Evolutionary conservation across 2,888 invertebrate genomes (phyloP), one percentile per base, ranked within the genome.

Genomic region (Margaritifera margaritifera): DNA sequence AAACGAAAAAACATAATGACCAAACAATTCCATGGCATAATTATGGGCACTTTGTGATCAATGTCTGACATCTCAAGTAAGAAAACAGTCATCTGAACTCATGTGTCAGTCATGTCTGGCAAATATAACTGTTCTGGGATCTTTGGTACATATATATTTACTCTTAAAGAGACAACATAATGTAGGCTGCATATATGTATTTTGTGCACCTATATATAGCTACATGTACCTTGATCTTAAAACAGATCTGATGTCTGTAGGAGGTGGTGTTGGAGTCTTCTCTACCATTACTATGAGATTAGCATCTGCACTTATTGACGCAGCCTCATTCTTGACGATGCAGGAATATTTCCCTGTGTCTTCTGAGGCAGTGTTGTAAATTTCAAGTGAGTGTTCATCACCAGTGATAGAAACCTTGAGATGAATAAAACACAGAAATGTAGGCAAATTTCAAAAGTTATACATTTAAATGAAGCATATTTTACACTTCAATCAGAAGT

Each of bases 321-420:
- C 86, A 3, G 66, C 74, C 4, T 67, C 53, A 72, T 84, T 87
- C 52, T 63, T 69, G 19, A 86, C 80, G 22, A 71, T 75, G 74
- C 87, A 87, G 8, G 81, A 79, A 70, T 86, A 88, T 58, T 80
- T 77, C 11, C 88, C 88, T 20, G 77, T 79, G 69, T 88, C 87
- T 22, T 74, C 66, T 19, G 63, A 51, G 24, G 75, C 69, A 4
- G 79, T 64, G 52, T 78, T 68, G 24, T 72, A 52, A 20, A 88
- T 81, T 64, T 83, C 84, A 63, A 88, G 76, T 8, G 70, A 78
- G 66, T 80, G 81, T 50, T 79, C 76, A 1, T 83, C 81, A 27
- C 83, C 79, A 62, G 68, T 65, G 52, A 77, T 78, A 56, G 71
- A 72, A 25, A 74, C 66, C 77, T 77, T 67, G 22, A 62, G 25